Conservation (phyloP, 2,888 invertebrate species). For the Ctena decussata region DNA sequence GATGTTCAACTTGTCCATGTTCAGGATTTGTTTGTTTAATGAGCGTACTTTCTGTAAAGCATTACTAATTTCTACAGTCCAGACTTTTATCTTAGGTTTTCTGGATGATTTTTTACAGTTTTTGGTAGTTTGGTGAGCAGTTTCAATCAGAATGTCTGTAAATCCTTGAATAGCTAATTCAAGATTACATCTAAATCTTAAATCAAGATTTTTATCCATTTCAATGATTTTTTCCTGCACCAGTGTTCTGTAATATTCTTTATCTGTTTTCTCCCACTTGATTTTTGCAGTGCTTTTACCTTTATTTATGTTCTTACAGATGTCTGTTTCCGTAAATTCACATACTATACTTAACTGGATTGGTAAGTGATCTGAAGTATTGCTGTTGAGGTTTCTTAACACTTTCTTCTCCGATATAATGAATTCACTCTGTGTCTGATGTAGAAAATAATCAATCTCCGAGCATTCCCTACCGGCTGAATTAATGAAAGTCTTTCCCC, state of each 20-base stretch:
- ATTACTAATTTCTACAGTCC: neutral
- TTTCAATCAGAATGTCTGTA: no score
- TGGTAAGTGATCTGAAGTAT: slow-evolving; percentile 15
- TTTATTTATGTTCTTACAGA: neutral
- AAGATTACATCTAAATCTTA: no score
- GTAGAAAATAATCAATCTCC: slow-evolving; percentile 19
- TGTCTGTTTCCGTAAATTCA: neutral
- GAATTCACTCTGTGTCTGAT: no score
- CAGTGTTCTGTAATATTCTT: no score
- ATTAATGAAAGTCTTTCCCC: slow-evolving; percentile 16
- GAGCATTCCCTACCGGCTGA: slow-evolving; percentile 23
- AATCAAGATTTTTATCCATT: no score
- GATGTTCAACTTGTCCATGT: no score
- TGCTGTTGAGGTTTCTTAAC: neutral
- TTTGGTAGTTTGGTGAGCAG: no score
- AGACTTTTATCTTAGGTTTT: neutral
- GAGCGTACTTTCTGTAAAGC: no score
- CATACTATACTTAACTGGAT: neutral
- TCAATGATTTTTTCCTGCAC: no score
- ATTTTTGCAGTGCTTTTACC: neutral
- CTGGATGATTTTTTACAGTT: no score
- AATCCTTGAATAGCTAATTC: neutral
- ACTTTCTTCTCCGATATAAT: neutral
- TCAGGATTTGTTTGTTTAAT: neutral
- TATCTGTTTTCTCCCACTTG: no score